phyloP scores from a whole-genome alignment of 2,797 vertebrate genomes.

The Pseudotriccus pelzelni region DNA sequence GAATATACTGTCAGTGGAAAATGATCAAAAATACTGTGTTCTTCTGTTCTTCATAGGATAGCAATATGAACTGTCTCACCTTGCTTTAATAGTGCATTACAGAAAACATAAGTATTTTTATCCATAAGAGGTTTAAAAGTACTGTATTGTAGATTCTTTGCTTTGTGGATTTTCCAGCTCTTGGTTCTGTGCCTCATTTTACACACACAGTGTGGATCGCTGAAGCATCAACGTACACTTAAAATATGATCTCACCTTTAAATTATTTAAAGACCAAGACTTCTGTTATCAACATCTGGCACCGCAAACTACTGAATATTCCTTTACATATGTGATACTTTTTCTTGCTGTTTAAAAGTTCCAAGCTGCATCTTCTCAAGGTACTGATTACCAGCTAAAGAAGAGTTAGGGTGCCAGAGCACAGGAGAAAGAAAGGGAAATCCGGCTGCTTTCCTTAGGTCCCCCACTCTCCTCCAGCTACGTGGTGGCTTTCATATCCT shows the following conservation, averaged over 20 bases:
- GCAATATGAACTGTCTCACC: background rate
- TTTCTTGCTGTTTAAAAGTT: background rate
- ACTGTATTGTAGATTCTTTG: background rate
- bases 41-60: background rate
- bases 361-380: background rate
- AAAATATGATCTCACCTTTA: background rate
- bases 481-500: background rate
- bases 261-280: background rate
- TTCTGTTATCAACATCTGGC: background rate
- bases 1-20: background rate
- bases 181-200: background rate
- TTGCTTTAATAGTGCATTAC: background rate
- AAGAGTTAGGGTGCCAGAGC: background rate
- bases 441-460: background rate
- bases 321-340: background rate
- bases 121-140: too few species aligned
- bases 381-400: background rate
- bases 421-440: background rate
- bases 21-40: background rate
- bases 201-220: background rate
- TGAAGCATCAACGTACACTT: background rate
- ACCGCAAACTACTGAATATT: background rate
- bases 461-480: background rate
- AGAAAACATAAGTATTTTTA: background rate
- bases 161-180: background rate